Evolutionary conservation across 2,888 invertebrate genomes (phyloP).

Genomic region (Ornithoptera alexandrae): DNA sequence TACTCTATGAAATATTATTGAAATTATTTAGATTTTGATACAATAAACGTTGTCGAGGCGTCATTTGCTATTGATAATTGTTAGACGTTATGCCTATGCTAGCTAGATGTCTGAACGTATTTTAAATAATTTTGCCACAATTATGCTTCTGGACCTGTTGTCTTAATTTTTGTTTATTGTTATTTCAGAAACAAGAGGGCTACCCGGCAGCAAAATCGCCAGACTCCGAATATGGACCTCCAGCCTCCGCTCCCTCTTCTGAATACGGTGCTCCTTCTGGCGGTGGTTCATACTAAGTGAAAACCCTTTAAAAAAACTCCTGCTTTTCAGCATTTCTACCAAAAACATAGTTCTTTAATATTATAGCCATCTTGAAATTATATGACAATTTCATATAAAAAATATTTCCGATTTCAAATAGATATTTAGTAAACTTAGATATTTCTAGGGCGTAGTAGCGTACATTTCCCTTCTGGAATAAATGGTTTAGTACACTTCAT

Average conservation of each 20-base stretch:
- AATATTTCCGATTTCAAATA: no score
- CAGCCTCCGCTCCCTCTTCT: constrained; percentile 74
- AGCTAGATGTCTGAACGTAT: no score
- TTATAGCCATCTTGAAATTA: constrained; percentile 25
- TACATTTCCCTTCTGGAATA: not conserved
- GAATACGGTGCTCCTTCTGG: constrained; percentile 81
- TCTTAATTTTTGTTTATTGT: not conserved
- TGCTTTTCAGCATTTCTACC: constrained; percentile 30
- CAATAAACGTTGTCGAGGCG: not conserved
- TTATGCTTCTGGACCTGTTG: not conserved
- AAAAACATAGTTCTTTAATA: constrained; percentile 30
- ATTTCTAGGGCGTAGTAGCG: not conserved
- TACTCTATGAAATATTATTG: not conserved
- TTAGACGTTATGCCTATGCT: no score
- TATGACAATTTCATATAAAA: not conserved
- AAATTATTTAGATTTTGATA: not conserved
- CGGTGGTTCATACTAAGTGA: constrained; percentile 42
- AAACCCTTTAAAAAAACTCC: constrained; percentile 34
- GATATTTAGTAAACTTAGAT: not conserved
- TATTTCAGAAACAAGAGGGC: constrained; percentile 80
- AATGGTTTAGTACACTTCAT: not conserved
- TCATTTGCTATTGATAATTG: not conserved
- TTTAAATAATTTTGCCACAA: not conserved
- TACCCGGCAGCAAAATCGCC: constrained; percentile 74
- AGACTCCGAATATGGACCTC: constrained; percentile 69